Percentiles rank a stretch among this genome's conserved stretches.
Conservation (phyloP, 2,888 invertebrate genomes). For the Chloromyia formosa region DNA sequence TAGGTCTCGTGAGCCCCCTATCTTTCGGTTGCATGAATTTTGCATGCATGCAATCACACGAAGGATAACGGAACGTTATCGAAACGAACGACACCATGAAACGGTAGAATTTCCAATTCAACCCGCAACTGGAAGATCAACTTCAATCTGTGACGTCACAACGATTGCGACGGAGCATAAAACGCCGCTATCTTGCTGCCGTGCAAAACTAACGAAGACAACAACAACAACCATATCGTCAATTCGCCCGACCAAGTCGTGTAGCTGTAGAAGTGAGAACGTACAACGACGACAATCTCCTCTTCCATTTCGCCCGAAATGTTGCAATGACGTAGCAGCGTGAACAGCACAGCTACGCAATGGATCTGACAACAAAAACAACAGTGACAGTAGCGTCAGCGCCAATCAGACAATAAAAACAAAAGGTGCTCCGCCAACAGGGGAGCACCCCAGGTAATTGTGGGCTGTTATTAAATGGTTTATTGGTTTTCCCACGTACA, state of each 20-base stretch:
- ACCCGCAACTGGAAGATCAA: neutral
- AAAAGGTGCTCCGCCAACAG: no score
- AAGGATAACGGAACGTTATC: neutral
- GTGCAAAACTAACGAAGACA: slow-evolving; percentile 24
- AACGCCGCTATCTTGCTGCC: slow-evolving; percentile 39
- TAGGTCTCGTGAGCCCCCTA: neutral
- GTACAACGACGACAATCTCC: slow-evolving; percentile 1
- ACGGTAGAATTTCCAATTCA: slow-evolving; percentile 17
- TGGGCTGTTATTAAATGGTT: no score
- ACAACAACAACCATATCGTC: neutral
- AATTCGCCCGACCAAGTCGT: no score
- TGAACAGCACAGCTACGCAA: slow-evolving; percentile 19
- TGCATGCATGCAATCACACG: slow-evolving; percentile 1
- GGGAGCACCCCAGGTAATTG: no score
- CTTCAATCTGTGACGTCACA: slow-evolving; percentile 31
- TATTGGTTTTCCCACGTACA: no score
- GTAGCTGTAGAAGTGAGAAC: neutral
- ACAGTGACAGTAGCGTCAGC: neutral
- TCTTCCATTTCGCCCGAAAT: neutral
- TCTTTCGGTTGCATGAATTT: slow-evolving; percentile 22
- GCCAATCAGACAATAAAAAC: no score
- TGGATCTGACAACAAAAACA: slow-evolving; percentile 7
- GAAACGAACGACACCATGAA: slow-evolving; percentile 17
- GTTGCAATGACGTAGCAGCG: slow-evolving; percentile 10
- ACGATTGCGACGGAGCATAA: neutral